phyloP scores from a whole-genome alignment of 2,113 vertebrate genomes.

The Paratilapia polleni region DNA sequence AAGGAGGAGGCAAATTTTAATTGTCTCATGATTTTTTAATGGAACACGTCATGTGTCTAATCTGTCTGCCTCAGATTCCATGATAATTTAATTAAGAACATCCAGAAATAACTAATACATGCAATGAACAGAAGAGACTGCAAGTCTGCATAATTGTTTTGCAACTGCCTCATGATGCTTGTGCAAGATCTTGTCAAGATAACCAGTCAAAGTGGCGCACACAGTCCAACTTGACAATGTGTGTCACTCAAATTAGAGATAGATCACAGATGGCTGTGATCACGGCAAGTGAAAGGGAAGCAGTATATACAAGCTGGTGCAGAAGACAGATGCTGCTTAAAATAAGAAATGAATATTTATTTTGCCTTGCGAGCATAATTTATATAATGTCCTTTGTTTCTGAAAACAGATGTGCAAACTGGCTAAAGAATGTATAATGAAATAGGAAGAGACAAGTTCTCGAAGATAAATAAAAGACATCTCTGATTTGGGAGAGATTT shows the following conservation, averaged over 20 bases:
- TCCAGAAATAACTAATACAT: neutral
- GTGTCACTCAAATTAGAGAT: neutral
- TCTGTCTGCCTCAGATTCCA: neutral
- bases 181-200: neutral
- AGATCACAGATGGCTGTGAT: constrained; percentile 22
- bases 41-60: neutral
- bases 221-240: neutral
- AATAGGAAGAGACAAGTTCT: constrained; percentile 21
- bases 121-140: neutral
- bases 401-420: constrained; percentile 21
- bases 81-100: neutral
- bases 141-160: neutral
- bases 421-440: neutral
- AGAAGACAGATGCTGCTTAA: constrained; percentile 26
- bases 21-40: neutral
- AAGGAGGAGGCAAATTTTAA: neutral
- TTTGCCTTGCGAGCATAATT: constrained; percentile 13
- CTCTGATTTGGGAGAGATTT: constrained; percentile 1
- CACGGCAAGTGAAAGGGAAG: constrained; percentile 17
- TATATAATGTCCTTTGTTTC: neutral
- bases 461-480: constrained; percentile 7
- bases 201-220: neutral
- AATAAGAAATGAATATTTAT: constrained; percentile 36
- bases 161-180: neutral
- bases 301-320: constrained; percentile 22